Evolutionary conservation across 1,140 invertebrate species (phyloP).

Genomic region (Cydia splendana): DNA sequence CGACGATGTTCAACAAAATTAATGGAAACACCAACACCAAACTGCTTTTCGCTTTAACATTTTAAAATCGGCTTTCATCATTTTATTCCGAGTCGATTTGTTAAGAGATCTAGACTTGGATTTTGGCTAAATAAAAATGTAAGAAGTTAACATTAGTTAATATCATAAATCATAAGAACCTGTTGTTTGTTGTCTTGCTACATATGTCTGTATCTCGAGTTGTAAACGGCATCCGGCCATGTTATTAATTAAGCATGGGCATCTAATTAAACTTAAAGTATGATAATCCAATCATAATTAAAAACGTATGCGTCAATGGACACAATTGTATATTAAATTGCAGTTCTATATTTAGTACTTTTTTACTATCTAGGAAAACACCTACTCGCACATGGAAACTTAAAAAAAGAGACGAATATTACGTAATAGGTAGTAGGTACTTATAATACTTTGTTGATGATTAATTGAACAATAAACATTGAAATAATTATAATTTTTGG

Average conservation of each 20-base stretch:
- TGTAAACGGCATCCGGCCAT: constrained; percentile 20
- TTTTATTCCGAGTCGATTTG: constrained; percentile 22
- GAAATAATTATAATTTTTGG: no score
- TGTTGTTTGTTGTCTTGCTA: constrained; percentile 43
- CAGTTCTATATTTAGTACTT: no score
- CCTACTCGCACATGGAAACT: no score
- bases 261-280: constrained; percentile 13
- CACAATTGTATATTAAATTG: background rate
- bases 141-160: constrained; percentile 43
- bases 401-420: no score
- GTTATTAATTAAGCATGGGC: constrained; percentile 16
- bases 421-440: no score
- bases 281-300: background rate
- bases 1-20: background rate
- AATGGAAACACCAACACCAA: background rate
- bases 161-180: constrained; percentile 43
- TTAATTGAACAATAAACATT: no score
- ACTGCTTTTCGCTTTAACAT: no score
- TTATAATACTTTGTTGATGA: no score
- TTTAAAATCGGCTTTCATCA: background rate
- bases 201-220: constrained; percentile 33
- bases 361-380: no score
- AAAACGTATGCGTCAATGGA: background rate
- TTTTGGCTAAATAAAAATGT: constrained; percentile 47
- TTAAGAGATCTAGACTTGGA: constrained; percentile 50